Evolutionary conservation across 1,140 invertebrate species (phyloP), one percentile per base, ranked within the genome.

Genomic region (Drosophila nikananu): DNA sequence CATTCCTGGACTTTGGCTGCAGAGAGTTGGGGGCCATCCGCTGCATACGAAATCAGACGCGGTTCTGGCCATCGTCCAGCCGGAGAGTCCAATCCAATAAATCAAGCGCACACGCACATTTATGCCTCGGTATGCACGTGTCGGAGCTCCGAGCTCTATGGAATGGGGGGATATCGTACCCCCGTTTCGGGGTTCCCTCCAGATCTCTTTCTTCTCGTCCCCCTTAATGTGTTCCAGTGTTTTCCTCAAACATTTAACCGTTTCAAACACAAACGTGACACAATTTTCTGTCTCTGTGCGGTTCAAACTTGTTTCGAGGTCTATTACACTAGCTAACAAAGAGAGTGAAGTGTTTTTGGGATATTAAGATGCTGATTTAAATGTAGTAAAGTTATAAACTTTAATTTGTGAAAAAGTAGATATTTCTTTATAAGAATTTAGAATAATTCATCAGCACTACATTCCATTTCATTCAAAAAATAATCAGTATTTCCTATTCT

Each of bases 51-150:
- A 87, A 84, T 89, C 66, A 84, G 84, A 52, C 35, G 35, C n/a
- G 48, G 32, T 67, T 65, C 25, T 64, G 23, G 81, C 73, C 70
- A 71, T 25, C 55, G 72, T 46, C 64, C 63, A 73, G 35, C 17
- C 27, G 23, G 51, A 84, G 78, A 84, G 79, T 90, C 81, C 70
- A 81, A 89, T 90, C 81, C 70, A 81, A 89, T 89, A 90, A 89
- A 90, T 90, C 86, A 89, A 90, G 77, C 73, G 84, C 84, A 90
- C 84, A 90, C 84, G 86, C 86, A 89, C 86, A 86, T 84, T 84
- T 84, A 90, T 90, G 81, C 86, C 54, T 79, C 51, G 81, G 86
- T 78, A 89, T 89, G 81, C 81, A 67, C 42, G 41, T 55, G 67
- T 51, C 49, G 59, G 58, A 35, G 19, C 19, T 23, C 17, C 9